These are phyloP conservation scores for Sebastes reedi DNA, from an alignment of 2,797 vertebrate species.

Conservation along the genomic window DNA sequence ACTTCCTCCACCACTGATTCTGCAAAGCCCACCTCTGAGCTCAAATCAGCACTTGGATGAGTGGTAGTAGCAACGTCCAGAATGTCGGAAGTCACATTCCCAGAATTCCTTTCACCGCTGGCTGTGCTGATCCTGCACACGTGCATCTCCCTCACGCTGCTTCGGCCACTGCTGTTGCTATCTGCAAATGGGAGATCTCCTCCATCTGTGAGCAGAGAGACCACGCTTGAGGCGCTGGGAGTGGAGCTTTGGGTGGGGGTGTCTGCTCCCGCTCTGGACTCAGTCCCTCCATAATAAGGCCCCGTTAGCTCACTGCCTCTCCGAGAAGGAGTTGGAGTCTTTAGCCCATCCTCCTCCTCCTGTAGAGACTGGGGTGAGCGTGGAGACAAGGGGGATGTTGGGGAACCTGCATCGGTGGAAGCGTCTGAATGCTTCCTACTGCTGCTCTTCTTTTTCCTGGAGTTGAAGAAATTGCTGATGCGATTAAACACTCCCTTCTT, in stretches of 20 bases:
- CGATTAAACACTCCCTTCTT: slow-evolving; percentile 74
- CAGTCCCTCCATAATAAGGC: background rate
- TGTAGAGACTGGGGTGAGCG: background rate
- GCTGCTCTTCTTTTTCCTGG: slow-evolving; percentile 66
- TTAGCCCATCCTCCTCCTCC: slow-evolving; percentile 42
- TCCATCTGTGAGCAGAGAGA: slow-evolving; percentile 44
- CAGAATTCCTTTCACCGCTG: slow-evolving; percentile 39
- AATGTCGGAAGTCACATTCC: slow-evolving; percentile 38
- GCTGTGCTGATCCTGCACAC: slow-evolving; percentile 40
- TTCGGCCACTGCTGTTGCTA: slow-evolving; percentile 71
- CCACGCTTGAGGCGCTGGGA: slow-evolving; percentile 51
- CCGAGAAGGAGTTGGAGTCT: slow-evolving; percentile 34
- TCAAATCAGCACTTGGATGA: background rate
- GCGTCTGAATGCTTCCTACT: slow-evolving; percentile 50
- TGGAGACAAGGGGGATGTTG: slow-evolving; percentile 52
- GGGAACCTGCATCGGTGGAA: slow-evolving; percentile 13
- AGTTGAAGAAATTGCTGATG: slow-evolving; percentile 73
- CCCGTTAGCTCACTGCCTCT: slow-evolving; percentile 3
- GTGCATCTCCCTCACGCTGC: slow-evolving; percentile 75
- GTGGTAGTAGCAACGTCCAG: background rate
- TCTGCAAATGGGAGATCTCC: slow-evolving; percentile 76
- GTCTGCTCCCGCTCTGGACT: background rate
- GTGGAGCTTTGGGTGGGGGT: slow-evolving; percentile 39
- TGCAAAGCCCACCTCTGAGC: slow-evolving; percentile 40
- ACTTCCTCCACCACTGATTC: slow-evolving; percentile 74